Evolutionary conservation across 2,888 invertebrate species (phyloP).

Genomic region (Machimus atricapillus): DNA sequence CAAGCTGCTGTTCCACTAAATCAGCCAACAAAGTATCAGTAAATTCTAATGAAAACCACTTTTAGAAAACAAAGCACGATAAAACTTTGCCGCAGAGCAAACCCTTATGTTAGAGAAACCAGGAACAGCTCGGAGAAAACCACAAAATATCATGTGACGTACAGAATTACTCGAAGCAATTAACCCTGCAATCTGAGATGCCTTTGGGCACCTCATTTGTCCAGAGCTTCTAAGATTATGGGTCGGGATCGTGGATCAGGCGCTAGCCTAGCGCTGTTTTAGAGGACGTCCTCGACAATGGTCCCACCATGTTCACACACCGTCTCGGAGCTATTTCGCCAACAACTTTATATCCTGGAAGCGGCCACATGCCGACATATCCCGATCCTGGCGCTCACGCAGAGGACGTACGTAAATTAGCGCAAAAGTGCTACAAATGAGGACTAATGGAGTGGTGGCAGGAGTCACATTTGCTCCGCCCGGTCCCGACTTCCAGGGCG

Average conservation of each 20-base stretch:
- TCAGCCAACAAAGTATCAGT: neutral
- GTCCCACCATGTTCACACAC: conserved; percentile 6
- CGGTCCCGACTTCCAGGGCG: neutral
- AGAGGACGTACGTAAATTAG: conserved; percentile 38
- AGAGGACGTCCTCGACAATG: neutral
- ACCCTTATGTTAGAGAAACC: conserved; percentile 10
- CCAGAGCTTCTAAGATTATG: conserved; percentile 33
- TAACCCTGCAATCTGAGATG: conserved; percentile 40
- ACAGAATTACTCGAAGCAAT: conserved; percentile 31
- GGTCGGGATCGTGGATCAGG: conserved; percentile 17
- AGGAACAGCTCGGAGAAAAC: neutral
- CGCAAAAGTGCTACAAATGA: conserved; percentile 38
- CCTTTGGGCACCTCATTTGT: conserved; percentile 23
- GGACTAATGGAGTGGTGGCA: conserved; percentile 20
- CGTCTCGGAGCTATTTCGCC: neutral
- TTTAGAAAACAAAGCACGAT: conserved; percentile 34
- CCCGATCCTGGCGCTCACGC: neutral
- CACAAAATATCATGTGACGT: conserved; percentile 35
- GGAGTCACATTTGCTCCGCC: neutral
- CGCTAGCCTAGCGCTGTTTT: neutral
- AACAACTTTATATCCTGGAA: neutral
- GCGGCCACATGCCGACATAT: neutral
- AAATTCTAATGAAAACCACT: conserved; percentile 37
- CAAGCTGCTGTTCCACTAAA: neutral
- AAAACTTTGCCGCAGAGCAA: conserved; percentile 15